These are phyloP conservation scores for Podocnemis expansa DNA, from an alignment of 2,113 vertebrate species.

Conservation along the genomic window DNA sequence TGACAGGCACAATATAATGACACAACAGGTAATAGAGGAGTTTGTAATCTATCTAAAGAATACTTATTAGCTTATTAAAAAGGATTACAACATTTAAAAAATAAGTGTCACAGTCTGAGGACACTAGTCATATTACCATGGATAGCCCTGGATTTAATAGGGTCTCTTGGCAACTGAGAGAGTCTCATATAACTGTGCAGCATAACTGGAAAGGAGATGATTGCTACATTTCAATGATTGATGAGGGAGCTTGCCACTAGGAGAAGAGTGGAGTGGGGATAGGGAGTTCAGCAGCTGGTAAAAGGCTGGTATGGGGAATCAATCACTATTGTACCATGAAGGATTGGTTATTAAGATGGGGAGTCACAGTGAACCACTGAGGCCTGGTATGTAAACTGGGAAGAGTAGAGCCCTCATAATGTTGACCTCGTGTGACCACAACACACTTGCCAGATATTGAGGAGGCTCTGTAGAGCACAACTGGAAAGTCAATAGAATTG, in stretches of 20 bases:
- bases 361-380: no score
- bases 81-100: constrained; percentile 28
- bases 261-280: no score
- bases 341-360: neutral
- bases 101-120: neutral
- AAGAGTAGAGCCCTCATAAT: no score
- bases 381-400: no score
- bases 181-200: neutral
- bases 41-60: constrained; percentile 34
- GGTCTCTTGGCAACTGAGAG: neutral
- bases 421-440: no score
- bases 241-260: neutral
- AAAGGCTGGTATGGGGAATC: neutral
- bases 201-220: neutral
- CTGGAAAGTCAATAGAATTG: neutral
- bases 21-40: constrained; percentile 38
- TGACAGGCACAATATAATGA: constrained; percentile 30
- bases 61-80: constrained; percentile 42
- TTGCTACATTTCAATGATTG: neutral
- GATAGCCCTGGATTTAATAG: neutral
- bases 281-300: neutral
- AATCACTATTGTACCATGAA: neutral
- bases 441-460: neutral
- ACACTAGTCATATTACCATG: neutral
- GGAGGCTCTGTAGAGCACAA: constrained; percentile 12